Evolutionary conservation across 2,888 invertebrate genomes (phyloP).

Genomic region (Platynereis dumerilii): DNA sequence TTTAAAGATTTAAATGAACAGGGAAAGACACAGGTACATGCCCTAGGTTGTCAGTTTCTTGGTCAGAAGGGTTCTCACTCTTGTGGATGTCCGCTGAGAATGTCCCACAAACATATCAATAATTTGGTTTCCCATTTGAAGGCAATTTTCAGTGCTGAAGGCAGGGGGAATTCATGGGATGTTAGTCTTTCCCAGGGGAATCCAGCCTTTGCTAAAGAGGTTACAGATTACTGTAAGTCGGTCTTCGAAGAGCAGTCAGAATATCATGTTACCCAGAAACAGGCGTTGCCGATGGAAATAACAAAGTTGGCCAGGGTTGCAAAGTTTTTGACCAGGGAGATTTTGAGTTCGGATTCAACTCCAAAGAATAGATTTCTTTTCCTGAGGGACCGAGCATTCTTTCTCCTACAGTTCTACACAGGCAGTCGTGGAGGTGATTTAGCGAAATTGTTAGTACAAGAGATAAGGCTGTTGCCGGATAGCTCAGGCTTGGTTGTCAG

Average conservation of each 20-base stretch:
- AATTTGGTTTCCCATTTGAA: background rate
- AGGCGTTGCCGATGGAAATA: background rate
- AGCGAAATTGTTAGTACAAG: constrained; percentile 1
- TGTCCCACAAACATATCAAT: background rate
- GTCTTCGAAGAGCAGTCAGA: background rate
- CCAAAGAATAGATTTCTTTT: background rate
- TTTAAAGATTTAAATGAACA: too few relatives aligned
- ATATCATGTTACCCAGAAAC: background rate
- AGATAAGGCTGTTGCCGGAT: background rate
- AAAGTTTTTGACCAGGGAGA: background rate
- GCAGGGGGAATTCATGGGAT: background rate
- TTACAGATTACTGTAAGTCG: background rate
- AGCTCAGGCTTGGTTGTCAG: background rate
- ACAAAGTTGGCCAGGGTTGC: background rate
- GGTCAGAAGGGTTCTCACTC: too few relatives aligned
- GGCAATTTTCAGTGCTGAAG: background rate
- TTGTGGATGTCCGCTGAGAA: background rate
- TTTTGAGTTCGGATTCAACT: background rate
- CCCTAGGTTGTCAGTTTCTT: too few relatives aligned
- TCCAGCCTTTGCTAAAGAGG: background rate
- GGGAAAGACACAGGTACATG: too few relatives aligned
- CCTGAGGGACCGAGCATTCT: constrained; percentile 2
- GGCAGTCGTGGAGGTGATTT: constrained; percentile 3
- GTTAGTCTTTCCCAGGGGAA: background rate
- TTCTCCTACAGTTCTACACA: background rate